Conservation (phyloP, 2,113 vertebrate species). For the Candoia aspera region DNA sequence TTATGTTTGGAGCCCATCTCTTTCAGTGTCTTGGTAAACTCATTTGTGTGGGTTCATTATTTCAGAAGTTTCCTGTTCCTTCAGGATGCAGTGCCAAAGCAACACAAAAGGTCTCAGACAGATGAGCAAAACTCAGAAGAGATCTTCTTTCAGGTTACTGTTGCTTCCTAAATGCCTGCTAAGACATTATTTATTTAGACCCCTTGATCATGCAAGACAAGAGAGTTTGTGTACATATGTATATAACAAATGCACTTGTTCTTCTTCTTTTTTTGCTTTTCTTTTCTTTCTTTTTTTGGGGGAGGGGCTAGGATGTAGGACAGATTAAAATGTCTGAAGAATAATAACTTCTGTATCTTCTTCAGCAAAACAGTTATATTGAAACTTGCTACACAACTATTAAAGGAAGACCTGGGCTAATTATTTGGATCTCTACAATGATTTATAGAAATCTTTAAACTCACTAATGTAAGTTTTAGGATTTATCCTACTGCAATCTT, state of each 20-base stretch:
- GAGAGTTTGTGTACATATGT: not conserved
- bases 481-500: not conserved
- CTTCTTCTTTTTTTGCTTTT: constrained; percentile 8
- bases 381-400: rapidly evolving
- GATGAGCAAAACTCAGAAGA: not conserved
- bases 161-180: constrained; percentile 15
- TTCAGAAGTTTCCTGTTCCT: not conserved
- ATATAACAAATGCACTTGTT: not conserved
- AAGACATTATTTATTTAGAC: not conserved
- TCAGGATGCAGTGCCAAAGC: constrained; percentile 26
- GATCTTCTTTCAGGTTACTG: not conserved
- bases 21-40: constrained; percentile 35
- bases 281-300: no score
- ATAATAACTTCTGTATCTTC: not conserved
- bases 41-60: constrained; percentile 37
- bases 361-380: not conserved
- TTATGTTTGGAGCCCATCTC: constrained; percentile 61
- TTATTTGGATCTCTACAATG: not conserved
- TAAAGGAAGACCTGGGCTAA: not conserved
- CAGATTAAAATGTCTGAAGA: not conserved
- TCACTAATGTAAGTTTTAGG: not conserved
- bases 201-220: not conserved
- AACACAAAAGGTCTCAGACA: not conserved
- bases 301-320: constrained; percentile 5
- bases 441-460: not conserved